Evolutionary conservation across 2,888 invertebrate genomes (phyloP), one percentile per base, ranked within the genome.

Genomic region (Cheilosia soror): DNA sequence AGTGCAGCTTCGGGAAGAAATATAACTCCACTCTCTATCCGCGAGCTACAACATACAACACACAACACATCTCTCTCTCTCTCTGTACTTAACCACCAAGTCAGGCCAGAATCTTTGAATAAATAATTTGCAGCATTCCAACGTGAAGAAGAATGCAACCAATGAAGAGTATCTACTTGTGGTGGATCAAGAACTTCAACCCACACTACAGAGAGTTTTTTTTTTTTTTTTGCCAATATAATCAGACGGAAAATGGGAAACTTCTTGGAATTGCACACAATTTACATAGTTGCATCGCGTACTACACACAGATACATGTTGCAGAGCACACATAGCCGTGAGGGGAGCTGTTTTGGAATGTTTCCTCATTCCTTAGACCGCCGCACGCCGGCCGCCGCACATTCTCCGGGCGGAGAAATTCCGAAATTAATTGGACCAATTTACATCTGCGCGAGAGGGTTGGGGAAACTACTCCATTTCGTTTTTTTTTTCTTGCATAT

Each of bases 361-460:
- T 75, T 83, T 84, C 83, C 83, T 75, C 79, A 84, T 79, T 84
- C 73, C 69, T 55, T 33, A 9, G 42, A 49, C 33, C 33, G 11
- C 20, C 20, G n/a, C n/a, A n/a, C n/a, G 20, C 20, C 20, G 20
- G 20, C 2, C 53, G 53, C 57, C 42, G 29, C 58, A 29, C 55
- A 65, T 27, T 66, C 72, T 57, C 60, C 51, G 73, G 73, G 57
- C 63, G 69, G 66, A 79, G 73, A 73, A 69, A 79, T 84, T 78
- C 73, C 73, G 49, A 75, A 79, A 84, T 84, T 84, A 79, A 84
- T 84, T 84, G 79, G 83, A 84, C 73, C 79, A 84, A 84, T 84
- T 84, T 79, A 84, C 78, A 75, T 79, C 63, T 60, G 40, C 40
- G 5, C 20, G 51, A 37, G 55, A 27, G 62, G 42, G 20, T 60